phyloP scores from a whole-genome alignment of 2,888 invertebrate species.

The Leucophenga montana region DNA sequence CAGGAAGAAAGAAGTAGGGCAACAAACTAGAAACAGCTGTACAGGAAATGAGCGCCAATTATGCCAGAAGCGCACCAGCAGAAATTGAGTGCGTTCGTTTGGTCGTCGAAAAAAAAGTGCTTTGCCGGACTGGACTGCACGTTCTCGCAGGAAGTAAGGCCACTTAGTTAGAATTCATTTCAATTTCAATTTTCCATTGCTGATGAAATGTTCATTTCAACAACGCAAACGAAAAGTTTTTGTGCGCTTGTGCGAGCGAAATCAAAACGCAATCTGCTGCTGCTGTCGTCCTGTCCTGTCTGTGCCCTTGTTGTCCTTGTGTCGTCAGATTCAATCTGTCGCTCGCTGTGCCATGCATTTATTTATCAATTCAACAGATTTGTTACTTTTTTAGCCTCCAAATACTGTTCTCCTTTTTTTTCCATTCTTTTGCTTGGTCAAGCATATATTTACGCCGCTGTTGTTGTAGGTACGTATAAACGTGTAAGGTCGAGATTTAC shows the following conservation, averaged over 20 bases:
- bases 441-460: constrained; percentile 47
- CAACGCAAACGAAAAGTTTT: constrained; percentile 13
- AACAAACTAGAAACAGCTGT: constrained; percentile 53
- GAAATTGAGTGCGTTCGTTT: constrained; percentile 34
- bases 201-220: constrained; percentile 52
- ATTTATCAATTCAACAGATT: constrained; percentile 26
- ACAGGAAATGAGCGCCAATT: constrained; percentile 69
- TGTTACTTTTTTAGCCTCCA: constrained; percentile 25
- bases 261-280: constrained; percentile 42
- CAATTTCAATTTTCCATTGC: constrained; percentile 66
- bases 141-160: constrained; percentile 36
- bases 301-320: background rate
- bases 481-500: constrained; percentile 22
- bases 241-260: constrained; percentile 19
- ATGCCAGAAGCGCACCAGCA: constrained; percentile 49
- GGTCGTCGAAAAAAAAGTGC: constrained; percentile 31
- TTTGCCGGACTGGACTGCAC: constrained; percentile 13
- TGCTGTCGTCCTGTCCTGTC: constrained; percentile 6
- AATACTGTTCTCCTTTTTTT: constrained; percentile 29
- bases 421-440: constrained; percentile 58
- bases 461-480: background rate
- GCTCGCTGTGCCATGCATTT: constrained; percentile 24
- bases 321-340: constrained; percentile 14
- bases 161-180: constrained; percentile 56
- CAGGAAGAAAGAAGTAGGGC: background rate